Conservation (phyloP, 2,888 invertebrate genomes). For the Ormyrus rosae region DNA sequence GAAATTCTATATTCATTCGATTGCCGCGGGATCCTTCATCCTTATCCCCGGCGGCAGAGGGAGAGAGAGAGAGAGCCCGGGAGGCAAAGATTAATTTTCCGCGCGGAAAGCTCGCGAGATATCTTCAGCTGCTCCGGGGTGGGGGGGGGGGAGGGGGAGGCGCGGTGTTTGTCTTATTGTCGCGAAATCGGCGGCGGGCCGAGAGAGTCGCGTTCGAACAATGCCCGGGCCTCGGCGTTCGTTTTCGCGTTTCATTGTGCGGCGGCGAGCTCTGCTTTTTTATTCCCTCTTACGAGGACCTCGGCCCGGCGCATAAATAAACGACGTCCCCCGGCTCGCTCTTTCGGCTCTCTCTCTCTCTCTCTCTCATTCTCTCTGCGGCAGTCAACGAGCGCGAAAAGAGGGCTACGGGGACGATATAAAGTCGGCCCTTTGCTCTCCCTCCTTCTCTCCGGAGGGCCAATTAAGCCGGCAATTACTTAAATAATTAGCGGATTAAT, state of each 20-base stretch:
- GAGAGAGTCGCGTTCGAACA: slow-evolving; percentile 25
- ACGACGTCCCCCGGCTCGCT: slow-evolving; percentile 13
- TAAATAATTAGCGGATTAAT: slow-evolving; percentile 63
- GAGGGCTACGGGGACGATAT: slow-evolving; percentile 10
- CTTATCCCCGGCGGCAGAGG: slow-evolving; percentile 29
- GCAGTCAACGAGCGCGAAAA: slow-evolving; percentile 20
- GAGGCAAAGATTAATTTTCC: slow-evolving; percentile 41
- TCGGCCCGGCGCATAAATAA: slow-evolving; percentile 40
- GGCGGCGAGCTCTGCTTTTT: neutral
- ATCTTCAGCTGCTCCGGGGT: slow-evolving; percentile 1
- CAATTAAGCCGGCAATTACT: slow-evolving; percentile 70
- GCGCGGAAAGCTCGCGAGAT: slow-evolving; percentile 23
- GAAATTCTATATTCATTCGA: slow-evolving; percentile 54
- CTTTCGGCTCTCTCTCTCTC: neutral
- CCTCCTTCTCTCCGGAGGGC: slow-evolving; percentile 52
- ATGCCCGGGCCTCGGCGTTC: slow-evolving; percentile 31
- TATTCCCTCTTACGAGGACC: slow-evolving; percentile 22
- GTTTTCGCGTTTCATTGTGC: neutral
- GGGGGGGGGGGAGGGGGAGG: neutral
- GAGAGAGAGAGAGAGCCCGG: too few relatives aligned
- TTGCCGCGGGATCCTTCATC: slow-evolving; percentile 35
- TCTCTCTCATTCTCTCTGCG: neutral
- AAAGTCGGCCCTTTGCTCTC: neutral
- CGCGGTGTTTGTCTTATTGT: slow-evolving; percentile 42
- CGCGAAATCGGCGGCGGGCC: neutral